These are phyloP conservation scores for Hetaerina titia DNA, from an alignment of 2,888 invertebrate species.

Conservation along the genomic window DNA sequence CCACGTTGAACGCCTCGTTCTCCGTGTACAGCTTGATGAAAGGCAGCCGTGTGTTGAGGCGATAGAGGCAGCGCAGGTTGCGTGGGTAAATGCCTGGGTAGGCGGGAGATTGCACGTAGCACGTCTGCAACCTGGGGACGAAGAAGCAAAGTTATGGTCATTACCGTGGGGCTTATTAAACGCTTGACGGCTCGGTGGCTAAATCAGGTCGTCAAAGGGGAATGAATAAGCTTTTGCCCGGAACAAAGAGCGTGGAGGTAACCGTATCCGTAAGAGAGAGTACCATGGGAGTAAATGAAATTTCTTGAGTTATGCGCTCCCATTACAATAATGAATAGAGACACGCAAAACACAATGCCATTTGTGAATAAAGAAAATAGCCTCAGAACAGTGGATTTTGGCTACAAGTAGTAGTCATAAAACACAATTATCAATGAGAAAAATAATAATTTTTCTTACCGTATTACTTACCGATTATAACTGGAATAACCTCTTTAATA, in stretches of 20 bases:
- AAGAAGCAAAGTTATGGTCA: neutral
- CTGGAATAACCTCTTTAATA: no score
- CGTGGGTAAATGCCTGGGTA: constrained; percentile 95
- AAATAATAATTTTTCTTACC: no score
- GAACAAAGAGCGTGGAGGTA: neutral
- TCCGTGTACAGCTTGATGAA: constrained; percentile 95
- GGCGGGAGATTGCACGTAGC: constrained; percentile 95
- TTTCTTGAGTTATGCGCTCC: neutral
- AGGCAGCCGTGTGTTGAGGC: constrained; percentile 91
- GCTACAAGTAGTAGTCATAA: no score
- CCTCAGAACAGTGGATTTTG: no score
- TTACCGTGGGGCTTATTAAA: neutral
- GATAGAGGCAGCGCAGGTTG: constrained; percentile 93
- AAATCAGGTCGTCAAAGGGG: neutral
- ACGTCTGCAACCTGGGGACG: constrained; percentile 85
- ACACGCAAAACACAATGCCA: neutral
- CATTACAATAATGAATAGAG: neutral
- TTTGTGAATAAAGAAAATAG: no score
- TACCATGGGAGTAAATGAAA: neutral
- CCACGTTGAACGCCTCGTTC: constrained; percentile 96
- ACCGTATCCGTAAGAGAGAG: neutral
- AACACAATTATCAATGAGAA: no score
- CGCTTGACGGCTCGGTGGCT: neutral
- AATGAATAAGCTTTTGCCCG: neutral
- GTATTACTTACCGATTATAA: no score